A percentile compares a stretch with the other conserved stretches of the same genome.
phyloP scores from a whole-genome alignment of 2,888 invertebrate genomes.

The Melieria omissa region DNA sequence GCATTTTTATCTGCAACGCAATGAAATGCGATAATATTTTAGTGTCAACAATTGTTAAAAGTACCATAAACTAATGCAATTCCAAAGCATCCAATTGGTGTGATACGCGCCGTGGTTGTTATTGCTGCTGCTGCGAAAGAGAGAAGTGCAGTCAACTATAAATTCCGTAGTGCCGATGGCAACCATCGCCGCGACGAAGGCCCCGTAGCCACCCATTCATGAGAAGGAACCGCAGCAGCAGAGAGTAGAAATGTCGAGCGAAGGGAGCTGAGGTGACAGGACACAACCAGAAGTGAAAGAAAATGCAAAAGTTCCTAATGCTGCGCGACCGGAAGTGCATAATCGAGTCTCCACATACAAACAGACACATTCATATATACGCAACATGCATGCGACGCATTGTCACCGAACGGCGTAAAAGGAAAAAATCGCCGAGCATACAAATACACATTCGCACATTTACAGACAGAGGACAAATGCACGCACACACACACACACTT shows the following conservation, averaged over 20 bases:
- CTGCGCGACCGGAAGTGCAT: constrained; percentile 29
- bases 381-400: constrained; percentile 1
- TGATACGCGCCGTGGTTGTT: neutral
- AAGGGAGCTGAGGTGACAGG: neutral
- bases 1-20: constrained; percentile 60
- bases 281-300: too few species aligned
- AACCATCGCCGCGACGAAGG: neutral
- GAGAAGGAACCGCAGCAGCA: neutral
- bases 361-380: neutral
- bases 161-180: constrained; percentile 29
- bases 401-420: constrained; percentile 9
- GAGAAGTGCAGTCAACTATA: constrained; percentile 40
- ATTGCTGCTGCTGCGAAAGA: neutral
- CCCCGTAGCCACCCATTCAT: constrained; percentile 3
- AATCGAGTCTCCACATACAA: constrained; percentile 13
- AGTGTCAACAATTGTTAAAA: constrained; percentile 65
- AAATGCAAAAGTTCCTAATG: too few species aligned
- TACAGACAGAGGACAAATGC: neutral
- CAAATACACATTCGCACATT: neutral
- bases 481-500: neutral
- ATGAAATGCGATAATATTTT: constrained; percentile 63
- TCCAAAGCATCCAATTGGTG: constrained; percentile 29
- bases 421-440: neutral
- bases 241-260: neutral
- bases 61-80: constrained; percentile 60